Percentiles rank a stretch among this genome's conserved stretches.
Evolutionary conservation across 2,888 invertebrate species (phyloP).

Genomic region (Callimorpha dominula): DNA sequence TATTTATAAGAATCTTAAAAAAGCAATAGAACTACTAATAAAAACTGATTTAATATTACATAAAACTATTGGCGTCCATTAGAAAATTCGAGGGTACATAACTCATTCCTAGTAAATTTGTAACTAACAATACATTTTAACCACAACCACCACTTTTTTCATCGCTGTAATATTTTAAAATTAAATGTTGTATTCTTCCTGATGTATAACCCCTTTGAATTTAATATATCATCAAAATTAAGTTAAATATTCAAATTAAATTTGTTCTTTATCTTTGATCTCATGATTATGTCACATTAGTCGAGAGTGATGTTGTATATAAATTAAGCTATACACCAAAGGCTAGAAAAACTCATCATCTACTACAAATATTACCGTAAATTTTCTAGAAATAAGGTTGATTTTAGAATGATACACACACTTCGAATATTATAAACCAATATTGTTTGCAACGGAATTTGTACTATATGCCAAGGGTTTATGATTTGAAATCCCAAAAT

Average conservation of each 20-base stretch:
- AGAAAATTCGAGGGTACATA: conserved; percentile 14
- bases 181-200: conserved; percentile 1
- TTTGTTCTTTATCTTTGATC: conserved; percentile 11
- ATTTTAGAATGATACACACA: not conserved
- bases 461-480: not conserved
- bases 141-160: not conserved
- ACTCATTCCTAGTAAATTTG: conserved; percentile 31
- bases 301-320: conserved; percentile 17
- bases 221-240: conserved; percentile 17
- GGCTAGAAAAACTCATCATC: not conserved
- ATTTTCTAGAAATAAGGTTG: not conserved
- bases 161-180: conserved; percentile 6
- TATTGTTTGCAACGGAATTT: not conserved
- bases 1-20: too few species aligned
- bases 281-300: conserved; percentile 25
- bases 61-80: conserved; percentile 2
- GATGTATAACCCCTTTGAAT: conserved; percentile 10
- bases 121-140: conserved; percentile 8
- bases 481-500: conserved; percentile 1
- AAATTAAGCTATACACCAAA: not conserved
- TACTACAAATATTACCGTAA: not conserved
- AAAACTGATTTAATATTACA: too few species aligned
- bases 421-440: not conserved
- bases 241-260: conserved; percentile 19
- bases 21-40: too few species aligned